Evolutionary conservation across 2,888 invertebrate species (phyloP).

Genomic region (Lycocerus yunnanus): DNA sequence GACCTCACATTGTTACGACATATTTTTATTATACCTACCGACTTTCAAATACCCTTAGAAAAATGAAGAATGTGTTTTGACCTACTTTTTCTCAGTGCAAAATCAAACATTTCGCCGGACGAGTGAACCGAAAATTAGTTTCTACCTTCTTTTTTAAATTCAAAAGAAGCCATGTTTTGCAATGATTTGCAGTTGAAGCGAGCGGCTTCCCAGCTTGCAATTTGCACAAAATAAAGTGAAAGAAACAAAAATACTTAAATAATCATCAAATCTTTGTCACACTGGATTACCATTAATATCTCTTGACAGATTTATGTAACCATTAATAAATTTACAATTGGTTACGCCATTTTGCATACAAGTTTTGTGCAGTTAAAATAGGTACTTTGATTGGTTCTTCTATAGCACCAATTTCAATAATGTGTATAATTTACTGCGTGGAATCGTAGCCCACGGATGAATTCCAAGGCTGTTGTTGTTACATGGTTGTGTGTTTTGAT

Average conservation of each 20-base stretch:
- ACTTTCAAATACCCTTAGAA: background rate
- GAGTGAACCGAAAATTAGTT: background rate
- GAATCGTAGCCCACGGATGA: slow-evolving; percentile 34
- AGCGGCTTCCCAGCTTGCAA: background rate
- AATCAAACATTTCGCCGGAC: background rate
- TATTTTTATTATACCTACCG: too few species aligned
- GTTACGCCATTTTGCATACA: slow-evolving; percentile 35
- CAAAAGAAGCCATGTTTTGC: background rate
- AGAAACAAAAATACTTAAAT: background rate
- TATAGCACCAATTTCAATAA: slow-evolving; percentile 38
- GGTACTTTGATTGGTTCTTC: slow-evolving; percentile 35
- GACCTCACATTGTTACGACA: background rate
- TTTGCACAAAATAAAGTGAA: background rate
- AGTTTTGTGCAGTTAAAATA: slow-evolving; percentile 21
- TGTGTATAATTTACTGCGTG: slow-evolving; percentile 38
- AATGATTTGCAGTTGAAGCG: background rate
- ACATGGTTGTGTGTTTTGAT: slow-evolving; percentile 16
- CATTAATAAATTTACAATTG: slow-evolving; percentile 1
- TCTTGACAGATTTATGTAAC: background rate
- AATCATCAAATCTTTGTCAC: background rate
- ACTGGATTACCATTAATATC: background rate
- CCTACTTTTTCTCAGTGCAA: background rate
- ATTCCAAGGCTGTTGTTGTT: slow-evolving; percentile 26
- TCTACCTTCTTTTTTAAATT: background rate
- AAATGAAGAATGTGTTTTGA: background rate